phyloP scores from a whole-genome alignment of 2,797 vertebrate species.

The Siniperca scherzeri region DNA sequence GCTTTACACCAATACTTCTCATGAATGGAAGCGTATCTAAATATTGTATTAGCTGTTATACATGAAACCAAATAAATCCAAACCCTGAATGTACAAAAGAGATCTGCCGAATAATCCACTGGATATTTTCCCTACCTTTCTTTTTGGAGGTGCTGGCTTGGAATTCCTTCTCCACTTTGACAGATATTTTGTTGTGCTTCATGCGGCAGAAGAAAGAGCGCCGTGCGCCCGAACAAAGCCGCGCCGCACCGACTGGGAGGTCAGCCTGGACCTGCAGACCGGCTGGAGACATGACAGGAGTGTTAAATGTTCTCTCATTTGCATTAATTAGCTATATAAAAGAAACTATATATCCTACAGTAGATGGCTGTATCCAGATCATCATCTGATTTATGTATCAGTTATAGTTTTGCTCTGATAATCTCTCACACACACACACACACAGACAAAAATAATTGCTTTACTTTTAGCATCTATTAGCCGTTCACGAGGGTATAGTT shows the following conservation, averaged over 20 bases:
- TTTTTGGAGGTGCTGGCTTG: constrained; percentile 88
- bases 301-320: constrained; percentile 31
- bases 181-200: constrained; percentile 88
- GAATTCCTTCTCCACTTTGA: constrained; percentile 89
- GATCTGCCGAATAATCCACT: not conserved
- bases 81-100: not conserved
- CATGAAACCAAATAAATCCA: too few relatives aligned
- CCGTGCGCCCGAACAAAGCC: constrained; percentile 90
- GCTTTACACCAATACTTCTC: constrained; percentile 9
- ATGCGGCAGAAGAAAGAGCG: constrained; percentile 97
- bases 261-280: constrained; percentile 92
- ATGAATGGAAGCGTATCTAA: not conserved
- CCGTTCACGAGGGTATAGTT: constrained; percentile 90
- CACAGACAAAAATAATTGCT: constrained; percentile 30
- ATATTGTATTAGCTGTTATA: not conserved
- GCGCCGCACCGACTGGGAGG: constrained; percentile 85
- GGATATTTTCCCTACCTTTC: constrained; percentile 87
- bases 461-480: constrained; percentile 95
- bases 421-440: constrained; percentile 8
- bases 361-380: constrained; percentile 21
- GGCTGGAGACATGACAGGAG: constrained; percentile 72
- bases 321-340: constrained; percentile 8
- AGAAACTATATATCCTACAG: not conserved
- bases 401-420: constrained; percentile 35
- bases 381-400: constrained; percentile 15